A percentile compares a stretch with the other conserved stretches of the same genome.
phyloP scores from a whole-genome alignment of 2,113 vertebrate species.

The Prolemur simus region DNA sequence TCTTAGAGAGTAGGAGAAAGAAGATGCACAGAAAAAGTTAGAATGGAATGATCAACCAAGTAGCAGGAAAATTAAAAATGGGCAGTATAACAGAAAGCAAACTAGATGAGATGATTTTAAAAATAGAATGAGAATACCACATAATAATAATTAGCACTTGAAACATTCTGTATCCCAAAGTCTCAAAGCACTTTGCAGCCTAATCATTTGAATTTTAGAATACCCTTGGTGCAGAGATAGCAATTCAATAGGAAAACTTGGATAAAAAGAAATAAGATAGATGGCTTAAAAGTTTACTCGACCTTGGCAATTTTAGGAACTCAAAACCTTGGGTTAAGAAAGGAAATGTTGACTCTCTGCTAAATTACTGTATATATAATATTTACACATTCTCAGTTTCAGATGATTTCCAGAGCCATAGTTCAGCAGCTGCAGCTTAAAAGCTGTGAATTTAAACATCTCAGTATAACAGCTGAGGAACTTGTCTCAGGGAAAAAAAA shows the following conservation, averaged over 20 bases:
- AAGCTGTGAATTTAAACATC: slow-evolving; percentile 65
- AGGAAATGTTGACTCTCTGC: slow-evolving; percentile 47
- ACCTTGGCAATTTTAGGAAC: slow-evolving; percentile 48
- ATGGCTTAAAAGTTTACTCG: slow-evolving; percentile 21
- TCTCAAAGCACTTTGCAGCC: slow-evolving; percentile 48
- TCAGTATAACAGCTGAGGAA: slow-evolving; percentile 46
- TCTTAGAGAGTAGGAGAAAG: background rate
- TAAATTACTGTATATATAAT: slow-evolving; percentile 39
- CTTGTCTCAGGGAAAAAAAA: background rate
- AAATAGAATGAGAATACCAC: background rate
- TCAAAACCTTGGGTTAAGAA: background rate
- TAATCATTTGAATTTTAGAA: slow-evolving; percentile 40
- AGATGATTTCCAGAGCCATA: slow-evolving; percentile 55
- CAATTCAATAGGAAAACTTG: background rate
- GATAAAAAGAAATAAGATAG: background rate
- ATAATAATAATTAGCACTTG: slow-evolving; percentile 34
- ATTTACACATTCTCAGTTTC: slow-evolving; percentile 56
- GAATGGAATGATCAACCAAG: background rate
- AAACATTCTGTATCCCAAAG: background rate
- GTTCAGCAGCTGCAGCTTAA: slow-evolving; percentile 63
- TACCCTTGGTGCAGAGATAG: background rate
- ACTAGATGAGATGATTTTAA: background rate
- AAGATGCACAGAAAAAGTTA: background rate
- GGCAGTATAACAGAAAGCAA: background rate
- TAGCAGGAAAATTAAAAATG: background rate